These are phyloP conservation scores for Drosophila testacea DNA, from an alignment of 2,888 invertebrate species.

Conservation along the genomic window DNA sequence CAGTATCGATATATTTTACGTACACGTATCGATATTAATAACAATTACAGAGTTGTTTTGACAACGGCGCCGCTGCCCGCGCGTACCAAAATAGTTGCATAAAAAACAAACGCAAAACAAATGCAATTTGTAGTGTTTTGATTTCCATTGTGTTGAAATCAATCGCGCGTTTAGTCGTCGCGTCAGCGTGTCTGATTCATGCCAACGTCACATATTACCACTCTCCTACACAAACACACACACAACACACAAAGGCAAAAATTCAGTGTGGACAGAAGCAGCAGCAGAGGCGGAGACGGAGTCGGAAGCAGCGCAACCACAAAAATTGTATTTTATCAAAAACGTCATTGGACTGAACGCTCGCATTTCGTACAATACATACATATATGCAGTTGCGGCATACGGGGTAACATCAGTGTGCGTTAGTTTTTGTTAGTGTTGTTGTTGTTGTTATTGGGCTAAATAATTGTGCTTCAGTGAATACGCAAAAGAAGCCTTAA, in stretches of 20 bases:
- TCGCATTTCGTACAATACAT: constrained; percentile 29
- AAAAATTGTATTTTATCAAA: constrained; percentile 44
- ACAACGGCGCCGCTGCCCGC: constrained; percentile 35
- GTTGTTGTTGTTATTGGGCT: constrained; percentile 3
- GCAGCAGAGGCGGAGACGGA: not conserved
- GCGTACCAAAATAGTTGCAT: constrained; percentile 43
- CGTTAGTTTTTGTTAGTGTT: constrained; percentile 37
- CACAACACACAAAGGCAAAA: constrained; percentile 2
- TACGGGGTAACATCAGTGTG: constrained; percentile 20
- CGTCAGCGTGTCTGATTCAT: constrained; percentile 42
- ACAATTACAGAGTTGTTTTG: constrained; percentile 33
- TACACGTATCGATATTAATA: constrained; percentile 24
- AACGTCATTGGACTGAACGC: constrained; percentile 46
- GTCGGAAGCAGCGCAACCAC: constrained; percentile 26
- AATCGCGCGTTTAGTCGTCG: constrained; percentile 28
- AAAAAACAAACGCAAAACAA: constrained; percentile 41
- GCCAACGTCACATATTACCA: constrained; percentile 26
- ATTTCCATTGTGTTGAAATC: constrained; percentile 31
- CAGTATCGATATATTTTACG: not conserved
- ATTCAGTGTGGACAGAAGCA: constrained; percentile 12
- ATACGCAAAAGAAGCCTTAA: constrained; percentile 49
- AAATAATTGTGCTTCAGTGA: constrained; percentile 25
- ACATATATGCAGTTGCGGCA: not conserved
- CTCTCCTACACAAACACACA: constrained; percentile 8
- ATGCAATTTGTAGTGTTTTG: constrained; percentile 37